These are phyloP conservation scores for Agonopterix subpropinquella DNA, from an alignment of 2,888 invertebrate genomes.

Conservation along the genomic window DNA sequence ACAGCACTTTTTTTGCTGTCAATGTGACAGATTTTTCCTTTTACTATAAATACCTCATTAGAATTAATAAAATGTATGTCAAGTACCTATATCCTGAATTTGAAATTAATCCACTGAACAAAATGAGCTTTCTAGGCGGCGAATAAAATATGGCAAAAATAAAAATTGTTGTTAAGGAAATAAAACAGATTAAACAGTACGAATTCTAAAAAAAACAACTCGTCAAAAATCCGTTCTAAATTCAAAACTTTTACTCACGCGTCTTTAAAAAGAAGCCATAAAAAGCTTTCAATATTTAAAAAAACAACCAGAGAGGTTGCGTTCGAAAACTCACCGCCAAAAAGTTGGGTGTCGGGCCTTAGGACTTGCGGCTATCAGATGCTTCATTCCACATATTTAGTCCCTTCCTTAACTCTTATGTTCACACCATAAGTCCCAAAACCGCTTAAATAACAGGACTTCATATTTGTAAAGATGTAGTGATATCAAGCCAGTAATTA, in stretches of 20 bases:
- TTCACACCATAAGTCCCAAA: slow-evolving; percentile 4
- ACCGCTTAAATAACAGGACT: no score
- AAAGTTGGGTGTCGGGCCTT: slow-evolving; percentile 45
- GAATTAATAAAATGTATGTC: no score
- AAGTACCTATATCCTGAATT: no score
- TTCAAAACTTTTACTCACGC: slow-evolving; percentile 23
- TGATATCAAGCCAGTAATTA: slow-evolving; percentile 44
- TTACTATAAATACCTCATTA: no score
- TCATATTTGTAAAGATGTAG: background rate
- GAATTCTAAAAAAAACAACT: background rate
- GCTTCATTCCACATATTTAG: no score
- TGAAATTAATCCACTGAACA: no score
- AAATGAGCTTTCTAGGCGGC: no score
- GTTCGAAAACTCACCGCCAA: slow-evolving; percentile 38
- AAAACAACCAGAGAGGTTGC: slow-evolving; percentile 3
- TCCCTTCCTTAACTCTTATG: no score
- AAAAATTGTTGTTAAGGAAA: background rate
- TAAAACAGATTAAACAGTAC: background rate
- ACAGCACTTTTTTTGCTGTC: no score
- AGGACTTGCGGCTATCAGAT: slow-evolving; percentile 43
- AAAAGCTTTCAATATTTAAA: slow-evolving; percentile 10
- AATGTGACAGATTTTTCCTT: no score
- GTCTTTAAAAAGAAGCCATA: slow-evolving; percentile 5
- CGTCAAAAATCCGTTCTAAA: slow-evolving; percentile 18
- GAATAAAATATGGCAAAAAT: background rate